A percentile compares a stretch with the other conserved stretches of the same genome.
Evolutionary conservation across 2,888 invertebrate genomes (phyloP).

Genomic region (Mythimna ferrago): DNA sequence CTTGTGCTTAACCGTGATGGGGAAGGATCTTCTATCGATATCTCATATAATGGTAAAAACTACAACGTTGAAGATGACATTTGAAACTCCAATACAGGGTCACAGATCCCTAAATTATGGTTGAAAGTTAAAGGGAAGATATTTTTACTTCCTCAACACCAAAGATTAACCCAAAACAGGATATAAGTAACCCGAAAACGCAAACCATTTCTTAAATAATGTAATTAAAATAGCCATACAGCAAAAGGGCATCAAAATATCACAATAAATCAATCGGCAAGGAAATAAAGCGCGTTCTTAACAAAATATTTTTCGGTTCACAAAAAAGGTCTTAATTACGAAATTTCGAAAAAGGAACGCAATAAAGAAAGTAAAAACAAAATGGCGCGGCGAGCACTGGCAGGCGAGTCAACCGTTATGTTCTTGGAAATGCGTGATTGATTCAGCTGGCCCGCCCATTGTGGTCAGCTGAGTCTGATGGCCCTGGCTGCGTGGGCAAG

Average conservation of each 20-base stretch:
- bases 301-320: slow-evolving; percentile 67
- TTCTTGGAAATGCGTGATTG: slow-evolving; percentile 84
- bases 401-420: slow-evolving; percentile 68
- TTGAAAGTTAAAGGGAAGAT: background rate
- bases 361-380: slow-evolving; percentile 76
- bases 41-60: background rate
- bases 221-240: slow-evolving; percentile 61
- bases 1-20: background rate
- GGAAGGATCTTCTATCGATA: background rate
- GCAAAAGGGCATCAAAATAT: slow-evolving; percentile 57
- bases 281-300: slow-evolving; percentile 64
- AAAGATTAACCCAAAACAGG: slow-evolving; percentile 20
- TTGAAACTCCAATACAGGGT: background rate
- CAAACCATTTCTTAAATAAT: slow-evolving; percentile 53
- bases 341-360: slow-evolving; percentile 82
- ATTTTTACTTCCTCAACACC: background rate
- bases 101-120: background rate
- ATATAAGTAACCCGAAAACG: slow-evolving; percentile 17
- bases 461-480: slow-evolving; percentile 68
- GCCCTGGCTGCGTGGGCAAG: slow-evolving; percentile 53
- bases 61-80: background rate
- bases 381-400: slow-evolving; percentile 62
- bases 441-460: slow-evolving; percentile 76
- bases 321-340: slow-evolving; percentile 83
- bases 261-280: slow-evolving; percentile 61